Percentiles rank a stretch among this genome's conserved stretches.
Conservation (phyloP, 2,797 vertebrate species). For the Semaprochilodus insignis region DNA sequence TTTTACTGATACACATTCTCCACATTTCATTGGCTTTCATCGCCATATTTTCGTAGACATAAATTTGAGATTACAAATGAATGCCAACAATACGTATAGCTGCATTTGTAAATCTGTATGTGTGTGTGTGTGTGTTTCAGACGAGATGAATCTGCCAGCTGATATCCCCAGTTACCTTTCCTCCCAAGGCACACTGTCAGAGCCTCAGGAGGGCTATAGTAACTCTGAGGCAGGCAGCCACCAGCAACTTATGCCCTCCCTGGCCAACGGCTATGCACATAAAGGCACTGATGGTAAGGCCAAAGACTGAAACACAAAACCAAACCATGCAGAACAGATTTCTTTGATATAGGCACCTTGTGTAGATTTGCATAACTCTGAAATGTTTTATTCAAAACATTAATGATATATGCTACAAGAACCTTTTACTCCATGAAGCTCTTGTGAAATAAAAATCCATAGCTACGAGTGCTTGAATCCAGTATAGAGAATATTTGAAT, state of each 20-base stretch:
- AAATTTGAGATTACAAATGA: not conserved
- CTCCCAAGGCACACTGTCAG: conserved; percentile 94
- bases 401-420: not conserved
- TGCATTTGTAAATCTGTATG: not conserved
- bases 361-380: not conserved
- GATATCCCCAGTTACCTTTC: conserved; percentile 97
- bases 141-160: conserved; percentile 95
- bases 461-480: too few species aligned
- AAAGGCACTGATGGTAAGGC: conserved; percentile 88
- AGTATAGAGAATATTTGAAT: too few species aligned
- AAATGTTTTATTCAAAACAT: not conserved
- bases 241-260: conserved; percentile 95
- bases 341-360: not conserved
- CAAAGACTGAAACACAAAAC: too few species aligned
- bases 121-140: conserved; percentile 67
- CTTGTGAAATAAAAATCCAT: not conserved
- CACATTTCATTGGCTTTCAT: not conserved
- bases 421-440: not conserved
- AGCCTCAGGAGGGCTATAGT: conserved; percentile 92
- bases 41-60: not conserved
- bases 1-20: not conserved
- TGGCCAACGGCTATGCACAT: conserved; percentile 84
- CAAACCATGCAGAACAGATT: too few species aligned
- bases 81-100: not conserved
- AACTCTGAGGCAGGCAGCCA: conserved; percentile 94